Evolutionary conservation across 2,113 vertebrate genomes (phyloP), one percentile per base, ranked within the genome.

Genomic region (Herpailurus yagouaroundi): DNA sequence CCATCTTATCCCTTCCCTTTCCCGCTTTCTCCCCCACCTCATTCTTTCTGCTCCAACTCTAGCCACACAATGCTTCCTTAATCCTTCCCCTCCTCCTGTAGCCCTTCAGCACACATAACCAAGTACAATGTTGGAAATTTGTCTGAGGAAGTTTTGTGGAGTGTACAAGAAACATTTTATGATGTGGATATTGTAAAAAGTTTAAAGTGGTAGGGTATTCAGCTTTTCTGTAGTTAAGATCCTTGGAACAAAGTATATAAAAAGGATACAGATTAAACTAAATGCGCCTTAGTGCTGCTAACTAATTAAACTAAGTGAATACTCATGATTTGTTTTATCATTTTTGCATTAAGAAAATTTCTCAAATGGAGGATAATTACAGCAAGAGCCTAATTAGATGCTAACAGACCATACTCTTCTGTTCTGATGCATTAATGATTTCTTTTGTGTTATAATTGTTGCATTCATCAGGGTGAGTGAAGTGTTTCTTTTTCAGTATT

Each of bases 341-440:
- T 95, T 97, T 98, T 97, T 97, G 85, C 91, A 97, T 96, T 95
- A 97, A 91, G 94, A 69, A 97, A 96, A 94, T 91, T 97, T 96
- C 91, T 97, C 84, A 96, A 87, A 97, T 96, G 91, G 84, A 97
- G 31, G 80, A 55, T 97, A 97, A 98, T 97, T 98, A 96, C 90
- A 90, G 90, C 41, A 64, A 73, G 95, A 96, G 83, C 94, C 84
- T 97, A 94, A 96, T 97, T 98, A 97, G 87, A 64, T 55, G 79
- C 87, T 96, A 71, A 95, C 73, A 96, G 94, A 89, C 79, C 94
- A 63, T 92, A 38, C 27, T 92, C 57, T 92, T 97, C 90, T 91
- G 83, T 98, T 95, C 95, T 82, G 84, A 95, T 90, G 79, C 94
- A 98, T 97, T 97, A 97, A 92, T 93, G 95, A 95, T 94, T 92